These are phyloP conservation scores for Dromaius novaehollandiae DNA, from an alignment of 2,113 vertebrate species.

Conservation along the genomic window DNA sequence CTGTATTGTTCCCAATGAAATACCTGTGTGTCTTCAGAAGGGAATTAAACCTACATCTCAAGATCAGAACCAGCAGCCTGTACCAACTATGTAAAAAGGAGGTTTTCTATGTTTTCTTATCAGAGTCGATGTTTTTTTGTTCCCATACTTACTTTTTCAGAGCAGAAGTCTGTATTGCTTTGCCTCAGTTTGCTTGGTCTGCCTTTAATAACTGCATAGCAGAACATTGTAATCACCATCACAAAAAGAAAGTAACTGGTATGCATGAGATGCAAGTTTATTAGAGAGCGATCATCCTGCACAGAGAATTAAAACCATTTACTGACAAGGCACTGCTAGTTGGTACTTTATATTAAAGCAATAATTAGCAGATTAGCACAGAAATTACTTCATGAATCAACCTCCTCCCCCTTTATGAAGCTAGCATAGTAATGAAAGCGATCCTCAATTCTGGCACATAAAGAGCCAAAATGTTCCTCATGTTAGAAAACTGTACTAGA, in stretches of 20 bases:
- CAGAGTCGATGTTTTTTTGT: neutral
- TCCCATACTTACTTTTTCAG: conserved; percentile 86
- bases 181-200: conserved; percentile 94
- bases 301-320: neutral
- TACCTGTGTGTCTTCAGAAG: neutral
- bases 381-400: conserved; percentile 21
- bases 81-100: neutral
- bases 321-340: neutral
- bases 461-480: neutral
- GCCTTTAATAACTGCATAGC: conserved; percentile 98
- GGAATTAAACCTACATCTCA: neutral
- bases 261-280: conserved; percentile 99
- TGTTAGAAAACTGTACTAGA: neutral
- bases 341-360: neutral
- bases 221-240: conserved; percentile 99
- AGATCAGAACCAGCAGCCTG: neutral
- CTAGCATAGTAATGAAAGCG: neutral
- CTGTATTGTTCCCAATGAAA: neutral
- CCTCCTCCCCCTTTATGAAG: neutral
- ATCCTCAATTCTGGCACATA: neutral
- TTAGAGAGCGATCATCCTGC: conserved; percentile 97
- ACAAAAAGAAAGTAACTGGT: conserved; percentile 99
- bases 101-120: neutral
- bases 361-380: neutral
- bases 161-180: conserved; percentile 90